These are phyloP conservation scores for Molossus alvarezi DNA, from an alignment of 2,797 vertebrate species.

Conservation along the genomic window DNA sequence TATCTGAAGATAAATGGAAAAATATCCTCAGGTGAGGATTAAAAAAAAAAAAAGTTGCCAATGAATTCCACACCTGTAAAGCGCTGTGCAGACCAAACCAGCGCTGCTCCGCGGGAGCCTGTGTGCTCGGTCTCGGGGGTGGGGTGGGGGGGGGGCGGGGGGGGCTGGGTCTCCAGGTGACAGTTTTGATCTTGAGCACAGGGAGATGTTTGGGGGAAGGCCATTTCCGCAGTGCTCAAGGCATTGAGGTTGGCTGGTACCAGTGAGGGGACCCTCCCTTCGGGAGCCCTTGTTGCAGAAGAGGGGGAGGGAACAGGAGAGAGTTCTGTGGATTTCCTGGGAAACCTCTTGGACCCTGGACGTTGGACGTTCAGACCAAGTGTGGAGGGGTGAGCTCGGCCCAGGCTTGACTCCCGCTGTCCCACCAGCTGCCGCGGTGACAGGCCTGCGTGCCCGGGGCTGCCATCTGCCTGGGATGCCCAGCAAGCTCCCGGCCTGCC, in stretches of 20 bases:
- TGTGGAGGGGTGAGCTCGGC: neutral
- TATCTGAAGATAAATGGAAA: too few relatives aligned
- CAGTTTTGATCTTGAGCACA: neutral
- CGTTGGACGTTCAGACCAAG: rapidly evolving
- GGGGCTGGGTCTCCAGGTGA: rapidly evolving
- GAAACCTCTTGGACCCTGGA: neutral
- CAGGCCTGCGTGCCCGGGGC: neutral
- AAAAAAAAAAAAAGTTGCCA: neutral
- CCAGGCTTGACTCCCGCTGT: neutral
- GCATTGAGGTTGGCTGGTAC: neutral
- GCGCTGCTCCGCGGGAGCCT: rapidly evolving
- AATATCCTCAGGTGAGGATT: too few relatives aligned
- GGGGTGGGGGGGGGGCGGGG: rapidly evolving
- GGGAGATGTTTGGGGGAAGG: neutral
- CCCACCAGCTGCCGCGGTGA: neutral
- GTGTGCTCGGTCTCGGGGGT: rapidly evolving
- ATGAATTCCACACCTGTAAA: neutral
- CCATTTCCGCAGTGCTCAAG: neutral
- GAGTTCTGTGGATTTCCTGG: neutral
- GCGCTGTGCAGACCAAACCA: rapidly evolving
- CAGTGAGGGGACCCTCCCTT: rapidly evolving
- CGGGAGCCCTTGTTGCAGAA: too few relatives aligned
- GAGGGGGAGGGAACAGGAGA: neutral
- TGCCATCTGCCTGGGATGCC: slow-evolving; percentile 44
- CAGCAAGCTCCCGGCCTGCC: neutral